phyloP scores from a whole-genome alignment of 2,888 invertebrate species.

The Meteorus colon region DNA sequence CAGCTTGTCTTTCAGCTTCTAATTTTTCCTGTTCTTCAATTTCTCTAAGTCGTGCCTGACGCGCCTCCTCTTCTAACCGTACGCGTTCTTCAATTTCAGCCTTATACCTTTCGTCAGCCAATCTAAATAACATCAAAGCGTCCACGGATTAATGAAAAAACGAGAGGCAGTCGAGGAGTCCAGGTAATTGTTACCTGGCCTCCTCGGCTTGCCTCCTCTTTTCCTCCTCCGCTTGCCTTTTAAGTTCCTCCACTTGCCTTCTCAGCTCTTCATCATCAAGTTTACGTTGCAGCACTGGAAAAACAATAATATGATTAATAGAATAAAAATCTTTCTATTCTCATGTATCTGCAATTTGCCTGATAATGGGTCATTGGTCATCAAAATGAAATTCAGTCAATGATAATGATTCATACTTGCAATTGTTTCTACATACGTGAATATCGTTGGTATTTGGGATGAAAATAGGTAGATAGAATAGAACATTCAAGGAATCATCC shows the following conservation, averaged over 20 bases:
- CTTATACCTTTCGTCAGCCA: conserved; percentile 65
- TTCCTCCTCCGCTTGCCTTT: conserved; percentile 55
- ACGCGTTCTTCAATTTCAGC: conserved; percentile 65
- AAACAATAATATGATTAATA: conserved; percentile 19
- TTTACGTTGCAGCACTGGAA: conserved; percentile 53
- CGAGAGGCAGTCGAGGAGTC: conserved; percentile 49
- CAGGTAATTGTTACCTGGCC: conserved; percentile 51
- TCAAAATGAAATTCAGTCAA: neutral
- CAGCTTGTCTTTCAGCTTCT: conserved; percentile 74
- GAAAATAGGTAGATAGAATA: conserved; percentile 1
- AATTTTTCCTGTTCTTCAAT: conserved; percentile 74
- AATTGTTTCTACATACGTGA: conserved; percentile 19
- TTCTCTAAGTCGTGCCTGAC: conserved; percentile 75
- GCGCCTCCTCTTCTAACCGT: conserved; percentile 65
- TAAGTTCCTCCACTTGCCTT: conserved; percentile 54
- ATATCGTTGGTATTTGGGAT: conserved; percentile 3
- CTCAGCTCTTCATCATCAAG: conserved; percentile 55
- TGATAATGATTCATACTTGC: neutral
- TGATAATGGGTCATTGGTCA: neutral
- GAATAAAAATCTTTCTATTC: neutral
- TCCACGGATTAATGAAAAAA: conserved; percentile 33
- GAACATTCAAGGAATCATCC: neutral
- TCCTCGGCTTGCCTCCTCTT: conserved; percentile 53
- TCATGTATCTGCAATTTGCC: neutral
- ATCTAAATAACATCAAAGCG: conserved; percentile 50